Percentiles rank a stretch among this genome's conserved stretches.
phyloP scores from a whole-genome alignment of 2,797 vertebrate genomes.

The Ciconia nigra region DNA sequence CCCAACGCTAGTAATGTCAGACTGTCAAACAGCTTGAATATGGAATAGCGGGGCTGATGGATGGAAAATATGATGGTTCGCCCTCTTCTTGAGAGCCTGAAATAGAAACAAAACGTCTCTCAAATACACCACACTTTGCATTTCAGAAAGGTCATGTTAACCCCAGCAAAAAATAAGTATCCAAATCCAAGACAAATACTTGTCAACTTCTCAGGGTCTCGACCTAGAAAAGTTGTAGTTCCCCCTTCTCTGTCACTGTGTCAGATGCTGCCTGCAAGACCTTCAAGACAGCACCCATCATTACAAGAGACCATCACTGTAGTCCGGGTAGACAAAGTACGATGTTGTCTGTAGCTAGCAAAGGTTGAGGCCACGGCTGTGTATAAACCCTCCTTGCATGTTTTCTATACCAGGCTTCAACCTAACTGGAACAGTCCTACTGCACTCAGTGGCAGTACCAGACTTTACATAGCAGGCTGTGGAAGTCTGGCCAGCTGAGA shows the following conservation, averaged over 20 bases:
- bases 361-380: not conserved
- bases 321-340: not conserved
- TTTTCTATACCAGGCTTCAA: not conserved
- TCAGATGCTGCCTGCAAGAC: not conserved
- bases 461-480: not conserved
- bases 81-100: slow-evolving; percentile 60
- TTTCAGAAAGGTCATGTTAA: not conserved
- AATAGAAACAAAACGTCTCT: not conserved
- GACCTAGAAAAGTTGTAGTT: not conserved
- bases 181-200: not conserved
- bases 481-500: not conserved
- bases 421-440: not conserved
- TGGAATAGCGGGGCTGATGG: slow-evolving; percentile 48
- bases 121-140: not conserved
- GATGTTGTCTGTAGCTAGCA: not conserved
- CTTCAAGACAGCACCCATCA: not conserved
- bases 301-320: not conserved
- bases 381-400: not conserved
- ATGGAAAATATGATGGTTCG: slow-evolving; percentile 60
- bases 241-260: not conserved
- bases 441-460: not conserved
- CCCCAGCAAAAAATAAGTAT: not conserved
- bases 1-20: slow-evolving; percentile 44
- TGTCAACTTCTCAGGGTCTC: not conserved
- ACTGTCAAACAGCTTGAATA: slow-evolving; percentile 62